phyloP scores from a whole-genome alignment of 2,797 vertebrate species.

The Pangasius krempfi region DNA sequence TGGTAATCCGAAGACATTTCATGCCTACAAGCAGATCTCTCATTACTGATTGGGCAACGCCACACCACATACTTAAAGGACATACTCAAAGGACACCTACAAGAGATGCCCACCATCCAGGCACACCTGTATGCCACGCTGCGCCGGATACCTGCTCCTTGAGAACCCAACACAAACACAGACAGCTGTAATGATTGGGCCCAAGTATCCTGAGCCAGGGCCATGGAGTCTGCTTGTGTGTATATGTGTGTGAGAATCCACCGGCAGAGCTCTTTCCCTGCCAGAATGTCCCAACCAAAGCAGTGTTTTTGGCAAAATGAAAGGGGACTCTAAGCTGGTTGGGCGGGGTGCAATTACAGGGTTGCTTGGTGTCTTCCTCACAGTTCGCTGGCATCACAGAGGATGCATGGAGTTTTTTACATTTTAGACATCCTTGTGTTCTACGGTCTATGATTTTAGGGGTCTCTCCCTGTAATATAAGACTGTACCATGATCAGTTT shows the following conservation, averaged over 20 bases:
- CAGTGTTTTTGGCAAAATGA: constrained; percentile 59
- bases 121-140: constrained; percentile 39
- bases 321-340: constrained; percentile 55
- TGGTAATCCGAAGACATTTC: constrained; percentile 10
- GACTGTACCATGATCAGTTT: background rate
- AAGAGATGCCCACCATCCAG: constrained; percentile 43
- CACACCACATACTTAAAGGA: constrained; percentile 20
- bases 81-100: constrained; percentile 33
- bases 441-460: background rate
- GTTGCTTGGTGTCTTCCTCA: constrained; percentile 39
- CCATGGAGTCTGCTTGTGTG: constrained; percentile 38
- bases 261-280: constrained; percentile 31
- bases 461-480: background rate
- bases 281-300: constrained; percentile 54
- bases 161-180: constrained; percentile 59
- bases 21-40: constrained; percentile 1
- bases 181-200: constrained; percentile 56
- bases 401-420: constrained; percentile 24
- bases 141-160: constrained; percentile 43
- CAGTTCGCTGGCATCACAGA: constrained; percentile 34
- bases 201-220: constrained; percentile 38
- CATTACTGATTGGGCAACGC: constrained; percentile 20
- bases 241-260: constrained; percentile 32
- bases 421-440: constrained; percentile 8
- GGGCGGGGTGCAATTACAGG: constrained; percentile 59